Percentiles rank a stretch among this genome's conserved stretches.
Evolutionary conservation across 2,888 invertebrate genomes (phyloP).

Genomic region (Conus canariensis): DNA sequence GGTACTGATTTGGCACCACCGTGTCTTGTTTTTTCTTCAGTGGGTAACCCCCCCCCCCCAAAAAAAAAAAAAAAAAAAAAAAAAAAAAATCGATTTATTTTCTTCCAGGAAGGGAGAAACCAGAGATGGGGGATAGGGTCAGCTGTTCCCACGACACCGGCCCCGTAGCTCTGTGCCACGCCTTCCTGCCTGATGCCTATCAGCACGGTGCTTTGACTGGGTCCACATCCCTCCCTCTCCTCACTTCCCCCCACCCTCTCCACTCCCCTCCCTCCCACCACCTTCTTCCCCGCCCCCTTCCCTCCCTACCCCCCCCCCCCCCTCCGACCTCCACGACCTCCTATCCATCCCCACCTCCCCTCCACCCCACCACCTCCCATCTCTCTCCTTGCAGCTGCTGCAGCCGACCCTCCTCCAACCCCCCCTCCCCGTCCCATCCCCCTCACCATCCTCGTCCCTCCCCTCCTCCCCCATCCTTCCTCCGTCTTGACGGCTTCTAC

Average conservation of each 20-base stretch:
- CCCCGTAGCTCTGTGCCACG: neutral
- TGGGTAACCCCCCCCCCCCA: too few species aligned
- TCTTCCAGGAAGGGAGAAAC: too few species aligned
- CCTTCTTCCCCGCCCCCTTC: neutral
- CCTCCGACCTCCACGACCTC: neutral
- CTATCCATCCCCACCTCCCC: neutral
- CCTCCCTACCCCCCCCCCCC: neutral
- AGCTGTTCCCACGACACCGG: too few species aligned
- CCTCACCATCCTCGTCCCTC: neutral
- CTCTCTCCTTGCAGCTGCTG: neutral
- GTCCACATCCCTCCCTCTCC: neutral
- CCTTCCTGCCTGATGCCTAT: neutral
- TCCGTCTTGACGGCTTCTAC: too few species aligned
- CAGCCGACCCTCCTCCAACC: neutral
- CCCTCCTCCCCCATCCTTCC: neutral
- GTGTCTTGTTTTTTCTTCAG: too few species aligned
- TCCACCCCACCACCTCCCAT: neutral
- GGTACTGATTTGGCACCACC: too few species aligned
- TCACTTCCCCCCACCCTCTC: too few species aligned
- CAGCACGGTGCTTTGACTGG: too few species aligned
- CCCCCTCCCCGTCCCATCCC: neutral
- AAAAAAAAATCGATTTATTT: too few species aligned
- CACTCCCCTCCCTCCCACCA: neutral
- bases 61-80: too few species aligned
- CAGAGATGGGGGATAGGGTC: too few species aligned